These are phyloP conservation scores for Pelagia noctiluca DNA, from an alignment of 30 jellyfish, hydroid and myxozoan genomes.

Conservation along the genomic window DNA sequence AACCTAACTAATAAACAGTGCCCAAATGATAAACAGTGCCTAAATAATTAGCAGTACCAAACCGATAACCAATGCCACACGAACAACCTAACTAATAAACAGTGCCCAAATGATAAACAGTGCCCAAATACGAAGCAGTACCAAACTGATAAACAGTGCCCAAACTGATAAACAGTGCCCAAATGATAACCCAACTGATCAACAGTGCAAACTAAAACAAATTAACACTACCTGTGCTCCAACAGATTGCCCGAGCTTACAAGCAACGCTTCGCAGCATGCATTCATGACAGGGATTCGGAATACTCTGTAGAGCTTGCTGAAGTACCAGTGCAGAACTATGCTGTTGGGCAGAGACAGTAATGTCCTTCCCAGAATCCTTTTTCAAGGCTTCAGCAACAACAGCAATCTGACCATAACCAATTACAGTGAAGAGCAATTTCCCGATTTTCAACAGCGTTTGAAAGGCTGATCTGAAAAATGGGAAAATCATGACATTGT, in stretches of 20 bases:
- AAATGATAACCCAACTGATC: neutral
- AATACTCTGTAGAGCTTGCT: slow-evolving; percentile 86
- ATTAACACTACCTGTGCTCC: slow-evolving; percentile 58
- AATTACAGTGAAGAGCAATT: slow-evolving; percentile 89
- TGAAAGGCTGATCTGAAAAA: slow-evolving; percentile 84
- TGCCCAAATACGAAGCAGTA: no score
- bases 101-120: no score
- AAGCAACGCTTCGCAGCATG: slow-evolving; percentile 79
- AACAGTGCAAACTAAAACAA: neutral
- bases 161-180: no score
- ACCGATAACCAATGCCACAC: no score
- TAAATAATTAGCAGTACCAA: no score
- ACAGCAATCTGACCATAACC: slow-evolving; percentile 90
- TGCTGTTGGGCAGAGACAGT: slow-evolving; percentile 76
- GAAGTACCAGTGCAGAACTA: slow-evolving; percentile 82
- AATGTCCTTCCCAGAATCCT: slow-evolving; percentile 84
- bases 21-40: no score
- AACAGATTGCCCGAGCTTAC: slow-evolving; percentile 87
- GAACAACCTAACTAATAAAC: no score
- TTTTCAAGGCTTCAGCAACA: slow-evolving; percentile 90
- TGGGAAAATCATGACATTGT: no score
- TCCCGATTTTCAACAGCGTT: slow-evolving; percentile 84
- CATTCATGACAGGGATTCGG: slow-evolving; percentile 92
- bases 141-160: no score
- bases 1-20: no score